phyloP scores from a whole-genome alignment of 2,888 invertebrate species.

The Calameuta pallipes region DNA sequence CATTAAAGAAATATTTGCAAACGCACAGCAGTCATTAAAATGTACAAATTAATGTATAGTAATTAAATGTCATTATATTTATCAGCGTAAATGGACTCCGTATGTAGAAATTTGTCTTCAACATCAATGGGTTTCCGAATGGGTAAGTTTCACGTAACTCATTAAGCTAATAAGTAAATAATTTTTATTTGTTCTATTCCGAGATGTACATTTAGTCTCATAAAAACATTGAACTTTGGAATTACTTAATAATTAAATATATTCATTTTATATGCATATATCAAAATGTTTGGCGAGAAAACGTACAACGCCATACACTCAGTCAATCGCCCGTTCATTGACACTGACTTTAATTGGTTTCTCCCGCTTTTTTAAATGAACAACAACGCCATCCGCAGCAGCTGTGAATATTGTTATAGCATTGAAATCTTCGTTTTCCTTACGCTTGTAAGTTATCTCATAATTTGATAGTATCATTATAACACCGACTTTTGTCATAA shows the following conservation, averaged over 20 bases:
- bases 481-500: slow-evolving; percentile 44
- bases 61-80: too few species aligned
- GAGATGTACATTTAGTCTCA: too few species aligned
- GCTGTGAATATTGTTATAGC: slow-evolving; percentile 42
- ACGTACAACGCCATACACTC: not conserved
- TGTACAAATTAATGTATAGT: too few species aligned
- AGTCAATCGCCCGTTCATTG: not conserved
- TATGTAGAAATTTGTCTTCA: too few species aligned
- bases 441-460: slow-evolving; percentile 30
- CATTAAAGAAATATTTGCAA: too few species aligned
- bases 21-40: too few species aligned
- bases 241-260: not conserved
- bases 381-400: slow-evolving; percentile 35
- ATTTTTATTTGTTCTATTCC: not conserved
- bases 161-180: not conserved
- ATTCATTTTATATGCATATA: not conserved
- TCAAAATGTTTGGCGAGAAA: not conserved
- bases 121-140: too few species aligned
- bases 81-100: too few species aligned
- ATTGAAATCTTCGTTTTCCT: slow-evolving; percentile 26
- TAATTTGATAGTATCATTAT: slow-evolving; percentile 41
- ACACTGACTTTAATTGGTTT: not conserved
- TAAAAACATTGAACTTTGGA: not conserved
- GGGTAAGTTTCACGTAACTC: too few species aligned
- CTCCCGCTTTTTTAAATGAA: slow-evolving; percentile 35